Conservation (phyloP, 2,797 vertebrate genomes). For the Coracias cyanogaster region DNA sequence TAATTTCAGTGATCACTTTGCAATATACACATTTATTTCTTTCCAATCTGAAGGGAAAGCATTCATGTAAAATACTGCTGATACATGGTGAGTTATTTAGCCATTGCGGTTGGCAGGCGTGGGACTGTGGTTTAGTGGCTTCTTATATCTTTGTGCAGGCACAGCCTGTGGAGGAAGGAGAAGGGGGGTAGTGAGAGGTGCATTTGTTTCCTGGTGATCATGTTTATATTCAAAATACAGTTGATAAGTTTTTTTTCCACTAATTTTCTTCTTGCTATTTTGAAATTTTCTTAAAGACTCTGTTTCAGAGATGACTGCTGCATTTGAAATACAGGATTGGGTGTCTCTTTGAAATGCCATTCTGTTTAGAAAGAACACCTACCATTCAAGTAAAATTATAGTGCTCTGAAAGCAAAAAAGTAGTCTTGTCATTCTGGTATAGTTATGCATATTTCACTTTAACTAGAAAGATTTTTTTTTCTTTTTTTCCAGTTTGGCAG, state of each 20-base stretch:
- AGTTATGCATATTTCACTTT: constrained; percentile 77
- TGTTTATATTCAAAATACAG: constrained; percentile 35
- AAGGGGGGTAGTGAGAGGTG: background rate
- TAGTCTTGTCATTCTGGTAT: constrained; percentile 70
- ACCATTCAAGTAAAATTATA: constrained; percentile 81
- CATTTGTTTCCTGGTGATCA: constrained; percentile 41
- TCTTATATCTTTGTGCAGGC: constrained; percentile 50
- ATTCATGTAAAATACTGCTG: background rate
- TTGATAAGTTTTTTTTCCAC: constrained; percentile 14
- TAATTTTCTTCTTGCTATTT: constrained; percentile 46
- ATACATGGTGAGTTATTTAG: background rate
- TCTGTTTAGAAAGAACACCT: constrained; percentile 75
- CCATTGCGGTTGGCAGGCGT: background rate
- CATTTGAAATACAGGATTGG: constrained; percentile 55
- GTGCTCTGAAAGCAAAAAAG: constrained; percentile 70
- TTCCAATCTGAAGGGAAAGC: background rate
- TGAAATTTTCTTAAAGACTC: constrained; percentile 39
- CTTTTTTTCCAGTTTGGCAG: constrained; percentile 62
- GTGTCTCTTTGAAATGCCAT: constrained; percentile 70
- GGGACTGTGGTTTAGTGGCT: constrained; percentile 12
- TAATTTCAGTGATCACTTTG: background rate
- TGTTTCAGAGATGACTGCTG: constrained; percentile 68
- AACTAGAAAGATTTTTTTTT: constrained; percentile 46
- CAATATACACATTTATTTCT: background rate
- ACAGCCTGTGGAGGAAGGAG: background rate